Base-by-base conservation (phyloP, 2,113 vertebrate species). In the Carassius carassius region DNA sequence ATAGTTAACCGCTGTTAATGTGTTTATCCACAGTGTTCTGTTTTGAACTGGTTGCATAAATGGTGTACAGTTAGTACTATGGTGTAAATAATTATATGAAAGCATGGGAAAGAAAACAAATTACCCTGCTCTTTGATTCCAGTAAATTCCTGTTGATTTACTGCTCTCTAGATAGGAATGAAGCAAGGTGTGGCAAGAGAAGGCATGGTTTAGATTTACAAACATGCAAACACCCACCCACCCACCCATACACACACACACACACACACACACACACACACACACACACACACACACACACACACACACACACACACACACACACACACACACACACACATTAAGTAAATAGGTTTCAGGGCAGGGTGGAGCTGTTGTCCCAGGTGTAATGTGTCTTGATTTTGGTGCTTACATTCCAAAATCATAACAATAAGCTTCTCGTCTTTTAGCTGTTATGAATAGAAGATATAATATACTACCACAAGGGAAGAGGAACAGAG, bases 291-390 rank as follows among this genome's bases (percentile, higher is more conserved):
- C n/a, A 47, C 47, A 11, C 44, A 11, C 44, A 47, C 44, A 47
- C 44, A 11, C 44, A 10, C 44, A 47, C 44, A 10, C 44, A 47
- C 44, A 47, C 9, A 47, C 1, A 25, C 16, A 35, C 62, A 67
- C 49, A 25, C 16, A 35, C 62, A 3, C 3, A 3, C 6, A 41
- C 37, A 41, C 37, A 41, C 37, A 41, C 37, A 41, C 13, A 16
- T 10, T 37, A 62, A 58, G 83, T 85, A 81, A 82, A 88, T 80
- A 88, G 56, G 44, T 29, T 79, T 83, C 63, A 79, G 81, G 58
- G 25, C 70, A 85, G 67, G 65, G 86, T 70, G 78, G 69, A 17
- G 75, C 73, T 78, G 56, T 37, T 67, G 79, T 67, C 14, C 19
- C 4, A 51, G 83, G 35, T 85, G 54, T 85, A 80, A 62, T 63